Evolutionary conservation across 2,113 vertebrate species (phyloP), one percentile per base, ranked within the genome.

Genomic region (Tor tambroides): DNA sequence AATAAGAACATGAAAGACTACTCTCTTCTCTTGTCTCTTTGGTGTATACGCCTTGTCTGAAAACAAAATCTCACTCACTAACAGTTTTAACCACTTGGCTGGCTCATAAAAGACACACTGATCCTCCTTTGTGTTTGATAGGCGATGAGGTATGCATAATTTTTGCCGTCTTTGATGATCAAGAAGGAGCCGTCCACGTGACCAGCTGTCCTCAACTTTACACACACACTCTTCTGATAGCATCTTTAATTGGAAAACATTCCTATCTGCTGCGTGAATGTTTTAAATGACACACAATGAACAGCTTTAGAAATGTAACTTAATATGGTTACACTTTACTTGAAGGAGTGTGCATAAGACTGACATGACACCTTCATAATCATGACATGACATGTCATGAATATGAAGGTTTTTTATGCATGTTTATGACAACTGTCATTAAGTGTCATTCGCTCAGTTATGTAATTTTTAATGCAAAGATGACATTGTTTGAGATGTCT

Each of bases 1-100:
- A 89, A 86, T 71, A 84, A 38, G 23, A 80, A 81, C 80, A 89
- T 84, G 43, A 89, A 87, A 89, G 35, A 80, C 30, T 51, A 61
- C 78, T 51, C 67, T 63, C 8, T 28, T 32, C 59, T 78, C 76
- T 65, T 46, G 49, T 14, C 59, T 71, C 72, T 75, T 82, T 71
- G 54, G 78, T 75, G 72, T 61, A 26, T 54, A 43, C 21, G 21
- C 77, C 75, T 67, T 49, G 59, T 35, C 59, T 17, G 32, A 26
- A 67, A 71, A 86, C 21, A 0, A 75, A 83, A 61, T 63, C n/a
- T 76, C 15, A 51, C 49, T 51, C 49, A 59, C 43, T 80, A 75
- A 78, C 83, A 59, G 59, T 69, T 41, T 61, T 59, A 63, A 30
- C 26, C n/a, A n/a, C 54, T 77, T 85, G 71, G 84, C 74, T 65